Evolutionary conservation across 2,797 vertebrate genomes (phyloP).

Genomic region (Galaxias olidus): DNA sequence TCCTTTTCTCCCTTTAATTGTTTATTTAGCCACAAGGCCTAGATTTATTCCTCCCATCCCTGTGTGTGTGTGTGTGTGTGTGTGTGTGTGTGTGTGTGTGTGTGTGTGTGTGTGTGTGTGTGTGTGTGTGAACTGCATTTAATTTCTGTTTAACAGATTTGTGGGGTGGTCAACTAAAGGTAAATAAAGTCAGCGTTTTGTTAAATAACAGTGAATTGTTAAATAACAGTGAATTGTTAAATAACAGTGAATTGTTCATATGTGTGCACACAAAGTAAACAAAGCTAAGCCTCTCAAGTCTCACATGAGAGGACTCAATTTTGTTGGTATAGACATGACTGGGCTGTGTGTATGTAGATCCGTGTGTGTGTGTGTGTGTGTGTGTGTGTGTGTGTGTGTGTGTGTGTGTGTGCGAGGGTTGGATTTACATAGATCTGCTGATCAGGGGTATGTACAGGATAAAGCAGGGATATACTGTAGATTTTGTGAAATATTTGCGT

Average conservation of each 20-base stretch:
- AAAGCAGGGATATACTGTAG: conserved; percentile 50
- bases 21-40: conserved; percentile 38
- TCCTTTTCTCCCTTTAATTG: conserved; percentile 44
- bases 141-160: too few relatives aligned
- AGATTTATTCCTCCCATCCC: conserved; percentile 29
- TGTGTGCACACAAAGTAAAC: conserved; percentile 17
- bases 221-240: too few relatives aligned
- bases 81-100: not conserved
- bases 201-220: too few relatives aligned
- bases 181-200: too few relatives aligned
- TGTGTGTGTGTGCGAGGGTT: not conserved
- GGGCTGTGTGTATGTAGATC: not conserved
- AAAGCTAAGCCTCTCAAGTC: conserved; percentile 38
- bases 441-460: conserved; percentile 42
- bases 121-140: not conserved
- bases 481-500: conserved; percentile 44
- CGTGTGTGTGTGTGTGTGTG: conserved; percentile 5
- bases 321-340: not conserved
- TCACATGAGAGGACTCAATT: conserved; percentile 29
- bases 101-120: conserved; percentile 1
- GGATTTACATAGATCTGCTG: conserved; percentile 44
- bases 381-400: conserved; percentile 14
- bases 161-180: too few relatives aligned
- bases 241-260: too few relatives aligned
- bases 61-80: not conserved